Percentiles rank a stretch among this genome's conserved stretches.
Evolutionary conservation across 2,888 invertebrate genomes (phyloP).

Genomic region (Oscheius onirici): DNA sequence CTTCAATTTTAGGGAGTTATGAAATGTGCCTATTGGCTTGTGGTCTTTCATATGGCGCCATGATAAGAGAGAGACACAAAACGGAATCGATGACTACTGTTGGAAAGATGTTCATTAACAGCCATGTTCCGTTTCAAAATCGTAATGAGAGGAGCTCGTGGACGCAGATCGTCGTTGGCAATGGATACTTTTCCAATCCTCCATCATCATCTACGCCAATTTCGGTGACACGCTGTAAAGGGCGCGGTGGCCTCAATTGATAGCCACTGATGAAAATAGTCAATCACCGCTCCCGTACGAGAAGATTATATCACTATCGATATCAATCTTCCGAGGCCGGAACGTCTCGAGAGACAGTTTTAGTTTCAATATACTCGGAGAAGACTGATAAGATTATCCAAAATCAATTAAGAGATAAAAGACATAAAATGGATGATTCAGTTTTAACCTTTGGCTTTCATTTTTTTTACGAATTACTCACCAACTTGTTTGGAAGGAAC

Average conservation of each 20-base stretch:
- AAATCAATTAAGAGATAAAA: no score
- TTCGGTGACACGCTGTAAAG: conserved; percentile 33
- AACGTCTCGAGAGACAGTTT: no score
- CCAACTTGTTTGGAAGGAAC: no score
- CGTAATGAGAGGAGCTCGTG: no score
- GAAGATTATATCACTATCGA: conserved; percentile 14
- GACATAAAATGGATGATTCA: no score
- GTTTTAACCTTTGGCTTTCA: no score
- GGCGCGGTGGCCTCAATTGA: conserved; percentile 31
- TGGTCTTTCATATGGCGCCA: conserved; percentile 14
- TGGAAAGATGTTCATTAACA: no score
- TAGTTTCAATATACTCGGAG: no score
- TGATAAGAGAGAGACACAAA: conserved; percentile 1
- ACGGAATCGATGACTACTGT: not conserved
- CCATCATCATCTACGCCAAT: conserved; percentile 17
- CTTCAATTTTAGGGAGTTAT: not conserved
- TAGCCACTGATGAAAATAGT: conserved; percentile 21
- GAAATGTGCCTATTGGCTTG: not conserved
- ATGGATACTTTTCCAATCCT: not conserved
- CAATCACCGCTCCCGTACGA: conserved; percentile 17
- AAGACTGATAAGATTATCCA: no score
- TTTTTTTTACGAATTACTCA: no score
- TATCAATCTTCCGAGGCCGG: not conserved
- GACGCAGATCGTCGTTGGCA: no score
- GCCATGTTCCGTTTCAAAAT: no score